phyloP scores from a whole-genome alignment of 2,888 invertebrate species.

The Papilio elwesi region DNA sequence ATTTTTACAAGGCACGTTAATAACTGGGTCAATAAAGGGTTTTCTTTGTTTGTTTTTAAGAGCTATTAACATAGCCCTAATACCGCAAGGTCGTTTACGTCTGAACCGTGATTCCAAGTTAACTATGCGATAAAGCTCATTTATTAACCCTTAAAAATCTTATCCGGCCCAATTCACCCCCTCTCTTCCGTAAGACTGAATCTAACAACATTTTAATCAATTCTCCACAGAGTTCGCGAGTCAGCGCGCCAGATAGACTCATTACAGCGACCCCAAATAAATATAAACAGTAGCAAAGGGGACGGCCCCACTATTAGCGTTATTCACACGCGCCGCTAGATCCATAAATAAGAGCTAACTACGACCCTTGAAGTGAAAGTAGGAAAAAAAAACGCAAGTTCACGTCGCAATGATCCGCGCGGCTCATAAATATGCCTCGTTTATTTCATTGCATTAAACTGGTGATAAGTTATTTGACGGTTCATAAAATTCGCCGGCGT shows the following conservation, averaged over 20 bases:
- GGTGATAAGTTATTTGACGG: constrained; percentile 83
- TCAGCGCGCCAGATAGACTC: constrained; percentile 82
- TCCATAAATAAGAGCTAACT: constrained; percentile 79
- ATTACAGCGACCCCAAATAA: constrained; percentile 82
- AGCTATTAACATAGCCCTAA: constrained; percentile 48
- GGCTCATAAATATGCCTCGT: constrained; percentile 79
- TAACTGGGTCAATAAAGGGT: constrained; percentile 37
- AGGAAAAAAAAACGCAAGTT: constrained; percentile 73
- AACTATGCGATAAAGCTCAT: constrained; percentile 67
- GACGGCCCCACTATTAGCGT: constrained; percentile 79
- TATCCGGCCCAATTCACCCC: constrained; percentile 67
- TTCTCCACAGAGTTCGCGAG: constrained; percentile 83
- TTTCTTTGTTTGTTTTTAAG: constrained; percentile 49
- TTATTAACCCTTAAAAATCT: constrained; percentile 70
- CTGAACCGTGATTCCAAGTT: constrained; percentile 55
- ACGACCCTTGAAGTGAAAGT: constrained; percentile 57
- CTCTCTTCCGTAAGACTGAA: constrained; percentile 77
- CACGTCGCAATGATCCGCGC: constrained; percentile 74
- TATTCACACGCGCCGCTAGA: constrained; percentile 82
- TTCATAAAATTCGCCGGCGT: constrained; percentile 76
- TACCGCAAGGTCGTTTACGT: constrained; percentile 47
- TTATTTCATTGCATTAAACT: constrained; percentile 82
- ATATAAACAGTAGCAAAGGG: constrained; percentile 82
- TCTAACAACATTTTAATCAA: constrained; percentile 84
- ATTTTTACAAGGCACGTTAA: constrained; percentile 36